A percentile compares a stretch with the other conserved stretches of the same genome.
Evolutionary conservation across 1,140 invertebrate genomes (phyloP).

Genomic region (Trachymyrmex septentrionalis): DNA sequence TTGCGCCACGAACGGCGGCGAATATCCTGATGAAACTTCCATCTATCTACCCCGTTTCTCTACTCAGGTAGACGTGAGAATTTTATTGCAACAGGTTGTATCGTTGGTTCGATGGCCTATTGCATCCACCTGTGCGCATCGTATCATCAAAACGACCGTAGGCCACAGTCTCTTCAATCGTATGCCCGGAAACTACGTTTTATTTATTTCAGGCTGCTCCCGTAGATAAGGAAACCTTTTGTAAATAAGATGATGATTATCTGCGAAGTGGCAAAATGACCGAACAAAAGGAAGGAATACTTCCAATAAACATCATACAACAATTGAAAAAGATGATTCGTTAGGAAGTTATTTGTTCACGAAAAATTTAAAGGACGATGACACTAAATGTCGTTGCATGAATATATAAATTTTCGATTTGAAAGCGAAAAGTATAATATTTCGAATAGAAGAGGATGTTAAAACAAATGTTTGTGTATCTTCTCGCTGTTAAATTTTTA

Average conservation of each 20-base stretch:
- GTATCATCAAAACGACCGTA: conserved; percentile 28
- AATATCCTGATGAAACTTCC: conserved; percentile 58
- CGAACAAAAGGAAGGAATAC: background rate
- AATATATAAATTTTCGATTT: background rate
- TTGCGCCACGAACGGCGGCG: conserved; percentile 69
- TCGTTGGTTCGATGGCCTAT: conserved; percentile 73
- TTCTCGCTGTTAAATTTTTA: conserved; percentile 4
- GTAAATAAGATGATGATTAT: background rate
- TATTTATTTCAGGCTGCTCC: background rate
- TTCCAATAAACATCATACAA: background rate
- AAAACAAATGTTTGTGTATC: background rate
- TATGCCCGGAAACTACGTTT: background rate
- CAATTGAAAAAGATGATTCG: background rate
- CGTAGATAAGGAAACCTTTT: too few relatives aligned
- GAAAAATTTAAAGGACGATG: too few relatives aligned
- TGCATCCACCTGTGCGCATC: conserved; percentile 67
- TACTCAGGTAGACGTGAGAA: conserved; percentile 75
- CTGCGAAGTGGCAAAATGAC: background rate
- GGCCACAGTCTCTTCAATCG: background rate
- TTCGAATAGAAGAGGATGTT: background rate
- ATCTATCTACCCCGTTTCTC: conserved; percentile 53
- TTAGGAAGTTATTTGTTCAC: background rate
- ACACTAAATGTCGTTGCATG: background rate
- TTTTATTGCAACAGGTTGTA: conserved; percentile 82
- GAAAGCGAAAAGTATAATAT: background rate